Evolutionary conservation across 2,888 invertebrate genomes (phyloP), one percentile per base, ranked within the genome.

Genomic region (Rhimphoctona megacephalus): DNA sequence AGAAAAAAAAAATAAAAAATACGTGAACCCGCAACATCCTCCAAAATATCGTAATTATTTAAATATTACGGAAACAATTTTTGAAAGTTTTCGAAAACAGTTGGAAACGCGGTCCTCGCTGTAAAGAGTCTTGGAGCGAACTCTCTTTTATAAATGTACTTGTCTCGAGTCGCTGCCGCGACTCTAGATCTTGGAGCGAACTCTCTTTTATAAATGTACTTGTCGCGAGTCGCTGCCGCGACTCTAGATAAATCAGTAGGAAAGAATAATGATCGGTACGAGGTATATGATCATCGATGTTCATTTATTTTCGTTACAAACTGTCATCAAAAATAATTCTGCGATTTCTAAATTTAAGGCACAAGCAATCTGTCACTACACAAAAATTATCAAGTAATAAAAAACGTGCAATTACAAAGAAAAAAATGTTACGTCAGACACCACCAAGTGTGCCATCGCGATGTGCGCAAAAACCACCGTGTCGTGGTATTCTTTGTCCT

Each of bases 361-460:
- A 43, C 52, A 22, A 78, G 36, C 1, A 22, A n/a, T 9, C 17
- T 8, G 1, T 39, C 17, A 8, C 49, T 30, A 54, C 17, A 22
- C 11, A 30, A 54, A 57, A 67, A 22, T 25, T 61, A n/a, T 22
- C 22, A 61, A 54, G 17, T 43, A 43, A 25, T 17, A 52, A 49
- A 77, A 36, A 69, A 36, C 1, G 39, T 77, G 46, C 14, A 39
- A 14, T 39, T 19, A 67, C 19, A 36, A 11, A 33, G 36, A 22
- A 46, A 49, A 66, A 46, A 74, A 83, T 88, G 66, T 46, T 90
- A 8, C 72, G 67, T n/a, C 88, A 54, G 57, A 90, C 83, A 82
- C 89, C 90, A 14, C 89, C 90, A 7, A 87, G 80, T 25, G 70
- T 90, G 36, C 54, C 89, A 52, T 89, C 90, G 25, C 89, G 88